Base-by-base conservation (phyloP, 1,140 invertebrate species). In the Lamellibrachia luymesi region DNA sequence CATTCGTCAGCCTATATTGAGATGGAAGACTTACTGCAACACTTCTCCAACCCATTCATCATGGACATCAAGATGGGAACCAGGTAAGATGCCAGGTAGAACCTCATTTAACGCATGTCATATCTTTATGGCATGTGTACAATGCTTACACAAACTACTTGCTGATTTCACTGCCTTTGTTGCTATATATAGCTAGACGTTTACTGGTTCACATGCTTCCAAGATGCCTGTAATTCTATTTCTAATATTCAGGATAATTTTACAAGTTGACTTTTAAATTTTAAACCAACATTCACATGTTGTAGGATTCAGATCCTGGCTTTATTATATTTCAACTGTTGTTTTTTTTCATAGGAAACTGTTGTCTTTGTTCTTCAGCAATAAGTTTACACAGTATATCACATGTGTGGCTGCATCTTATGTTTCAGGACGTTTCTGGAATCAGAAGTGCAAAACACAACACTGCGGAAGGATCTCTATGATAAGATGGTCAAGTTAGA, bases 401-500 rank as follows among this genome's bases (percentile, higher is more conserved):
- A 8, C 1, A 80, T 22, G 25, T 80, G 8, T 17, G 64, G 64
- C 64, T 80, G 6, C 6, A 22, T 80, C 64, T 27, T 51, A 52
- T 91, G 92, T 94, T 95, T 93, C 94, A 96, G 97, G 93, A 99
- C 99, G 13, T 99, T 99, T 95, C 97, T 99, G 6, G 98, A 99
- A 96, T 98, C 98, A 1, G 99, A 99, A 97, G 98, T 99, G 1
- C 97, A 97, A 94, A 99, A 99, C 92, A 94, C 95, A 51, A 94
- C 94, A 4, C 93, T 95, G 90, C 92, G 96, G 38, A 95, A 97
- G 96, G 99, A 99, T 96, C 98, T 99, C 98, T 99, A 99, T 96
- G 98, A 99, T 94, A 99, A 99, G 97, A 99, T 99, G 99, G 98
- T 99, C 93, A 98, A 98, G 95, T 98, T 99, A 91, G 98, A 99